These are phyloP conservation scores for Otolemur garnettii DNA, from an alignment of 2,113 vertebrate species.

Conservation along the genomic window DNA sequence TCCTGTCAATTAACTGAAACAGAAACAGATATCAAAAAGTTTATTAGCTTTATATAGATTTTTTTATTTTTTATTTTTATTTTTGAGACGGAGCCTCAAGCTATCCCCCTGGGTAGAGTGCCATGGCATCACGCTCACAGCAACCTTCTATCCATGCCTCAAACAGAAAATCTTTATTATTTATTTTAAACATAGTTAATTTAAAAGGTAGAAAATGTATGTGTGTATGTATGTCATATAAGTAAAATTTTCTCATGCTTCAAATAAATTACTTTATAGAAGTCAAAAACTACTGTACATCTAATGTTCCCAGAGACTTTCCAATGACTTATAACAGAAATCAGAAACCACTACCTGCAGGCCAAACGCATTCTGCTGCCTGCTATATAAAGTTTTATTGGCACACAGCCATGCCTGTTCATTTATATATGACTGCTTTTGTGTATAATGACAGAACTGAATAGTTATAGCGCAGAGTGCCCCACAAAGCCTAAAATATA, in stretches of 20 bases:
- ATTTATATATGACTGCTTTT: constrained; percentile 25
- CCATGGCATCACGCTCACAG: no score
- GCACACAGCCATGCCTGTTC: neutral
- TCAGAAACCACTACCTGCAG: neutral
- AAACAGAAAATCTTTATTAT: constrained; percentile 10
- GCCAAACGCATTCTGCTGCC: constrained; percentile 6
- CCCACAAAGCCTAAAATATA: neutral
- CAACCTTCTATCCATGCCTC: neutral
- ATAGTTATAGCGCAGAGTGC: neutral
- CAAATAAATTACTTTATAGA: constrained; percentile 4
- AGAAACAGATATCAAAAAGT: constrained; percentile 63
- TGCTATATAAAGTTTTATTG: constrained; percentile 49
- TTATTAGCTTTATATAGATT: neutral
- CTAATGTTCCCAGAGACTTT: neutral
- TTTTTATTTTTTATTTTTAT: no score
- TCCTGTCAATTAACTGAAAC: constrained; percentile 94
- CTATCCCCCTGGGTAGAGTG: no score
- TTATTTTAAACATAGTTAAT: constrained; percentile 53
- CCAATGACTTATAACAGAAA: neutral
- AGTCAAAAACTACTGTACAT: neutral
- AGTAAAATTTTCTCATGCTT: constrained; percentile 52
- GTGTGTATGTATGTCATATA: neutral
- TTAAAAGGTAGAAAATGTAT: constrained; percentile 31
- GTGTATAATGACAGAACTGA: neutral
- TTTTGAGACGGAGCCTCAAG: no score